phyloP scores from a whole-genome alignment of 2,888 invertebrate species.

The Quadriops clusia region DNA sequence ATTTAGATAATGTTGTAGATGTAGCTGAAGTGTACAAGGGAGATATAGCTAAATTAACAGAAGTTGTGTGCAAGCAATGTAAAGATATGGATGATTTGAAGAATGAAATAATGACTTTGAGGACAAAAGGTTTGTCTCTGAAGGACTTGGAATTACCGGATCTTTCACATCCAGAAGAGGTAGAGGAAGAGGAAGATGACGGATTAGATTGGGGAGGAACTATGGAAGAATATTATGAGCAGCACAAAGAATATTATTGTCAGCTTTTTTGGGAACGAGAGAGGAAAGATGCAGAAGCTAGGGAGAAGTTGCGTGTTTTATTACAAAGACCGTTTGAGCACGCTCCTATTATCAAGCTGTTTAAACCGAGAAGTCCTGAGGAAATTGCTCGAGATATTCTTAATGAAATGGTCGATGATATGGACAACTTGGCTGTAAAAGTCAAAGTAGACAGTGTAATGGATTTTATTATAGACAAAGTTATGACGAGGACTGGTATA shows the following conservation, averaged over 20 bases:
- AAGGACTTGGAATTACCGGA: conserved; percentile 8
- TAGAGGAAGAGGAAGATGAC: conserved; percentile 15
- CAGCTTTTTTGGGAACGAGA: no score
- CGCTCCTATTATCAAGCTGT: no score
- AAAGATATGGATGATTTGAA: conserved; percentile 26
- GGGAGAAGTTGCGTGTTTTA: no score
- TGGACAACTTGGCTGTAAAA: no score
- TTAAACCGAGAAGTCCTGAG: no score
- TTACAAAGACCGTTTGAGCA: no score
- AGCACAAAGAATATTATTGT: no score
- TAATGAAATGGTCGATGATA: conserved; percentile 21
- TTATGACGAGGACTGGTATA: no score
- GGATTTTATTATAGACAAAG: no score
- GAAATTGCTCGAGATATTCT: conserved; percentile 23
- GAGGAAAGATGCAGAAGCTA: no score
- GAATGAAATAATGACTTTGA: conserved; percentile 26
- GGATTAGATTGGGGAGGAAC: conserved; percentile 2
- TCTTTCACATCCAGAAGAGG: conserved; percentile 12
- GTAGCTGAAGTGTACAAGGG: conserved; percentile 27
- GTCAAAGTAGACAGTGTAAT: no score
- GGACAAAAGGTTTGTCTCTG: conserved; percentile 26
- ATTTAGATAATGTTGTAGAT: conserved; percentile 23
- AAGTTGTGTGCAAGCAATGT: conserved; percentile 32
- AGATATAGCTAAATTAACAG: conserved; percentile 35
- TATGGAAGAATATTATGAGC: no score